Conservation (phyloP, 2,113 vertebrate species). For the Dipodomys ordii region DNA sequence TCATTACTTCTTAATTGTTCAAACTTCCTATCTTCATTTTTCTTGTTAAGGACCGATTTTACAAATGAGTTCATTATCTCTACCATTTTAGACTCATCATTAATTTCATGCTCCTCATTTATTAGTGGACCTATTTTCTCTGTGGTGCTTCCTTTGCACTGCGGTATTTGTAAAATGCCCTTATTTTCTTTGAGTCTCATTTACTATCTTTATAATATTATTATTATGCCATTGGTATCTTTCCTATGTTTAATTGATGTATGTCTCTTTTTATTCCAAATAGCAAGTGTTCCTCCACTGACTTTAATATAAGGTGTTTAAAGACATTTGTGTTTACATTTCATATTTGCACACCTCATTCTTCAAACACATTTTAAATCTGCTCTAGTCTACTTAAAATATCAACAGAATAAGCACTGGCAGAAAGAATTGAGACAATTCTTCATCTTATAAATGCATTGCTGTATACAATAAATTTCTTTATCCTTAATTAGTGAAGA, state of each 20-base stretch:
- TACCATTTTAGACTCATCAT: conserved; percentile 83
- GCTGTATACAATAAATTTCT: conserved; percentile 41
- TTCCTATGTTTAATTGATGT: conserved; percentile 66
- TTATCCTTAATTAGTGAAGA: conserved; percentile 57
- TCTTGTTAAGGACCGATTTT: conserved; percentile 82
- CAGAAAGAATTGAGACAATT: conserved; percentile 57
- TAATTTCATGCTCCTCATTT: conserved; percentile 80
- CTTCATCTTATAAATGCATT: conserved; percentile 50
- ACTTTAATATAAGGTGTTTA: conserved; percentile 68
- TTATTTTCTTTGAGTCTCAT: conserved; percentile 51
- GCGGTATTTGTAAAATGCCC: conserved; percentile 57
- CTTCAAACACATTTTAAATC: conserved; percentile 70
- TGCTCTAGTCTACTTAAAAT: conserved; percentile 64
- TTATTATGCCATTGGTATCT: conserved; percentile 23
- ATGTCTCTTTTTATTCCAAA: conserved; percentile 57
- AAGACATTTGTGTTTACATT: conserved; percentile 70
- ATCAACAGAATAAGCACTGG: conserved; percentile 35
- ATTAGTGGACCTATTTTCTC: conserved; percentile 80
- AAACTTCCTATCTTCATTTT: conserved; percentile 83
- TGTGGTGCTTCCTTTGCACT: conserved; percentile 52
- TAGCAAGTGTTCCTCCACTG: conserved; percentile 33
- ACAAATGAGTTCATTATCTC: conserved; percentile 84
- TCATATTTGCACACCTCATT: conserved; percentile 69
- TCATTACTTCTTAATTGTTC: conserved; percentile 84
- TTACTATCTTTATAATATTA: conserved; percentile 40